A percentile compares a stretch with the other conserved stretches of the same genome.
Evolutionary conservation across 2,888 invertebrate species (phyloP).

Genomic region (Loripinus fragilis): DNA sequence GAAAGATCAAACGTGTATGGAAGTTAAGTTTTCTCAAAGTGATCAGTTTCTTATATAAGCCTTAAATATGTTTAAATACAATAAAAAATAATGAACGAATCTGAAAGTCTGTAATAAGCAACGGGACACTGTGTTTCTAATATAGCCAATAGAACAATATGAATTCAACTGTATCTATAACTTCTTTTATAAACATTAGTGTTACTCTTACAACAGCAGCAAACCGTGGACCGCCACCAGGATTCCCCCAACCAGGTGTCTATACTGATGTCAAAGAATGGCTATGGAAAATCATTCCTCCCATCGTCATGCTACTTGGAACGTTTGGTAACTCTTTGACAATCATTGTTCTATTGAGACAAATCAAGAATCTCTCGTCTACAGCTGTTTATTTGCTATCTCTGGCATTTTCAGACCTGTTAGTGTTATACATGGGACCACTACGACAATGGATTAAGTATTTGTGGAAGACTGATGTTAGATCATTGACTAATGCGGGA

Average conservation of each 20-base stretch:
- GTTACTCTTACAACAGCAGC: too few species aligned
- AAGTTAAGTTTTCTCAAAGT: too few species aligned
- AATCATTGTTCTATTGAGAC: constrained; percentile 61
- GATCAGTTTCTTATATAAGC: too few species aligned
- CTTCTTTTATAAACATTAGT: too few species aligned
- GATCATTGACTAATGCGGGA: constrained; percentile 40
- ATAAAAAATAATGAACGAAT: too few species aligned
- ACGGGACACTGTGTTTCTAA: too few species aligned
- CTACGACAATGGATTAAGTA: constrained; percentile 62
- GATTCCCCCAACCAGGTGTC: constrained; percentile 26
- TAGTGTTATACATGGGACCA: constrained; percentile 68
- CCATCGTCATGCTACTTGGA: constrained; percentile 70
- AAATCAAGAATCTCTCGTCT: constrained; percentile 59
- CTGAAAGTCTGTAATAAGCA: too few species aligned
- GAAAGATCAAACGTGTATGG: too few species aligned
- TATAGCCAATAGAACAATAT: too few species aligned
- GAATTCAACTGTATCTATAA: too few species aligned
- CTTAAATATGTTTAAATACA: too few species aligned
- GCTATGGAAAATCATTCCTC: constrained; percentile 65
- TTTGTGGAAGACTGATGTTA: constrained; percentile 57
- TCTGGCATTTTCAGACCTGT: constrained; percentile 65
- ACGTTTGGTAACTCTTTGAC: constrained; percentile 73
- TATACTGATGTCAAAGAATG: constrained; percentile 37
- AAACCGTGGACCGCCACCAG: too few species aligned
- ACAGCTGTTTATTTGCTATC: constrained; percentile 68